Conservation (phyloP, 2,797 vertebrate genomes). For the Coregonus sp. region DNA sequence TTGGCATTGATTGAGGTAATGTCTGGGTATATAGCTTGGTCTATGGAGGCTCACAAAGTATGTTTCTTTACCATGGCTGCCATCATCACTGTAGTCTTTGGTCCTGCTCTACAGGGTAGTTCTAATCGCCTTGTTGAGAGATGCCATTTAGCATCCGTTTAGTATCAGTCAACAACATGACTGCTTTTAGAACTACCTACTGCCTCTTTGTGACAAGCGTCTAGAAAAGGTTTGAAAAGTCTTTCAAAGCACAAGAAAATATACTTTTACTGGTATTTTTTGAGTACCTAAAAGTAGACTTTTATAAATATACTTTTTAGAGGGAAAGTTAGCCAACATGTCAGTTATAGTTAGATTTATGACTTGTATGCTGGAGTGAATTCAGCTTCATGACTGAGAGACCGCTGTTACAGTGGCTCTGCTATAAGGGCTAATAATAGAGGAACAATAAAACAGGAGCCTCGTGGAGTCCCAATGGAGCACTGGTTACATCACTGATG, state of each 20-base stretch:
- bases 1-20: too few species aligned
- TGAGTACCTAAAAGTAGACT: background rate
- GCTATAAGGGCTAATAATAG: background rate
- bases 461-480: background rate
- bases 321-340: background rate
- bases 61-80: background rate
- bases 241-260: background rate
- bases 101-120: background rate
- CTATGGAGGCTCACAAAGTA: too few species aligned
- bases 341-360: background rate
- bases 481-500: slow-evolving; percentile 11
- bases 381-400: slow-evolving; percentile 3
- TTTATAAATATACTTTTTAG: too few species aligned
- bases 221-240: background rate
- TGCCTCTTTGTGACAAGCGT: background rate
- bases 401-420: background rate
- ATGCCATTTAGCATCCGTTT: background rate
- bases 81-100: background rate
- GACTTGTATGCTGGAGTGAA: background rate
- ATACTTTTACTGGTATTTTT: too few species aligned
- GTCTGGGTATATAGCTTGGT: too few species aligned
- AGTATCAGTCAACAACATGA: background rate
- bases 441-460: slow-evolving; percentile 21
- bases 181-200: background rate
- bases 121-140: background rate